Evolutionary conservation across 2,888 invertebrate genomes (phyloP), one percentile per base, ranked within the genome.

Genomic region (Xanthorhoe designata): DNA sequence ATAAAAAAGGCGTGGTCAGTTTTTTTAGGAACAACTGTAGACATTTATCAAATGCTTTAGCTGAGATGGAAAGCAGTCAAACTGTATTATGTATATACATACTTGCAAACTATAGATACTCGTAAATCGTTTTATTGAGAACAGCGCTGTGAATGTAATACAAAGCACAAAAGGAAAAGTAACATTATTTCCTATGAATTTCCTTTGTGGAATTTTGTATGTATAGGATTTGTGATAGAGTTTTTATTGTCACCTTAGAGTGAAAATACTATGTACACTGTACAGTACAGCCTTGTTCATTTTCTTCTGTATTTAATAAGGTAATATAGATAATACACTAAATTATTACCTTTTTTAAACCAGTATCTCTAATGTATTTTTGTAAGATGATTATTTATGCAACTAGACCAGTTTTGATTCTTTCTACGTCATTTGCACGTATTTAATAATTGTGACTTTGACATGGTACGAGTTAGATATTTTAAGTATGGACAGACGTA

Each of bases 181-280:
- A 42, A 42, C 38, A 42, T 13, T 32, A 50, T 50, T 18, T 49
- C 49, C 49, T 9, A 47, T 47, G 49, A 49, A 38, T 38, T 18
- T 49, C 17, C 18, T 50, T 50, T 50, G 49, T 50, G 49, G 18
- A 9, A 50, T 50, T 50, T 18, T 19, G 49, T 50, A 50, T 50
- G 49, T 50, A 18, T 50, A 50, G 18, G 18, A 17, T 8, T 50
- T 50, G 17, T 50, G 18, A 50, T 18, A 10, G 49, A 52, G 38
- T 42, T 19, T 42, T 42, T 19, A n/a, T 29, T 58, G 8, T 15
- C 19, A 18, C 29, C 38, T 42, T 42, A 13, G 38, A 42, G 38
- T 9, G 13, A 13, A 42, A 5, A 42, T 42, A 42, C 8, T 42
- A 42, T 4, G 4, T 24, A 24, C 24, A 24, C 32, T 32, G 24